Evolutionary conservation across 2,888 invertebrate genomes (phyloP), one percentile per base, ranked within the genome.

Genomic region (Campoplex capitator): DNA sequence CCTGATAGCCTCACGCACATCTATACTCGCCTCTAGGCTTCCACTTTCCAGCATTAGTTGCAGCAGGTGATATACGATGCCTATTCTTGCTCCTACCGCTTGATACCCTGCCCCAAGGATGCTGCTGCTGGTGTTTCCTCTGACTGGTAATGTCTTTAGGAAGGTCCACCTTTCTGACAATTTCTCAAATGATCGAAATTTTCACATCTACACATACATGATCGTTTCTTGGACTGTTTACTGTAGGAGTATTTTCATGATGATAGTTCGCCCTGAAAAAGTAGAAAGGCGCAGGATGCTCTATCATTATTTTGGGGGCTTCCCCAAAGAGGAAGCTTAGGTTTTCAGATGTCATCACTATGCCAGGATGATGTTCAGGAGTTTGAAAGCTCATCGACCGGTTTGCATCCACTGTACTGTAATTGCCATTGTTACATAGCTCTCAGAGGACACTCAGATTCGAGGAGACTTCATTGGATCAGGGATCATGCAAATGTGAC

Each of bases 1-100:
- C 89, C 89, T 89, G 92, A 91, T 88, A 92, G 92, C 91, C 92
- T 92, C 92, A 92, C 92, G 92, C 92, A 92, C 92, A 91, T 92
- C 92, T 90, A 89, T 89, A 38, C 32, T 11, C 51, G 51, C 51
- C 82, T 82, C 35, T 73, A 28, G 51, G 65, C 82, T 79, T 51
- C 38, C 68, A 77, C 67, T 83, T 56, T 76, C 67, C 71, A 89
- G 91, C 90, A 90, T 92, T 92, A 91, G 91, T 90, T 91, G 91
- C 90, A 90, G 89, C 90, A 90, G 91, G 91, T 92, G 92, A 92
- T 92, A 91, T 92, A 92, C 90, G 91, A 92, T 88, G 90, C 89
- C 89, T 90, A 89, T 91, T 91, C 32, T 45, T 75, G 28, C 91
- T 91, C 90, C 91, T 89, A 32, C 87, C 83, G 58, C 68, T 71